These are phyloP conservation scores for Alligator mississippiensis DNA, from an alignment of 2,113 vertebrate genomes.

Conservation along the genomic window DNA sequence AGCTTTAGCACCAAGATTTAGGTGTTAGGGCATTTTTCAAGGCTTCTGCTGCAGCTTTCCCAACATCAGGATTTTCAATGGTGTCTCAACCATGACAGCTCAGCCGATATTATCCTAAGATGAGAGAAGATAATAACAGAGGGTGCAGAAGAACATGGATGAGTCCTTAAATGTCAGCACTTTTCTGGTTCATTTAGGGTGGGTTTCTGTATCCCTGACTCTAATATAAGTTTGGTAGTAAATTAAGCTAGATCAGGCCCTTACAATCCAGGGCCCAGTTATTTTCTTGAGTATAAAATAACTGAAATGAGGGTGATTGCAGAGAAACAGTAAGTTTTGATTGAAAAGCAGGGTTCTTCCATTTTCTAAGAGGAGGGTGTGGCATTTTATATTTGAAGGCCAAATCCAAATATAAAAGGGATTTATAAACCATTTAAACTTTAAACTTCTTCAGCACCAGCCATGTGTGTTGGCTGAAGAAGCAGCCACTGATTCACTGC, in stretches of 20 bases:
- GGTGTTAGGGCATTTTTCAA: neutral
- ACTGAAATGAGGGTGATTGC: neutral
- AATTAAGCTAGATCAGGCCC: neutral
- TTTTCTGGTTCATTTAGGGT: neutral
- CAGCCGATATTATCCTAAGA: neutral
- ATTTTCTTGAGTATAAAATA: neutral
- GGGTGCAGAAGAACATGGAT: neutral
- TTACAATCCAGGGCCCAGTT: neutral
- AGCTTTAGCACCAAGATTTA: neutral
- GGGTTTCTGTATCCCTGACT: neutral
- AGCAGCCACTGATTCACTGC: neutral
- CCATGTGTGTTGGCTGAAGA: too few species aligned
- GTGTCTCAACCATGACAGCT: neutral
- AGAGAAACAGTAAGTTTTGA: neutral
- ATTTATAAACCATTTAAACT: too few species aligned
- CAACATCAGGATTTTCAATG: neutral
- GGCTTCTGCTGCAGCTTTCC: neutral
- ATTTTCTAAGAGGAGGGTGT: neutral
- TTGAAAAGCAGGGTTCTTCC: neutral
- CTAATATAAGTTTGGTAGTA: neutral
- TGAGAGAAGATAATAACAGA: neutral
- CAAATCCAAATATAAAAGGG: neutral
- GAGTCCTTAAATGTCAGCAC: neutral
- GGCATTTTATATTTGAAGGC: neutral
- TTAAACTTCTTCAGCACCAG: too few species aligned